Base-by-base conservation (phyloP, 2,113 vertebrate genomes). In the Bos taurus region DNA sequence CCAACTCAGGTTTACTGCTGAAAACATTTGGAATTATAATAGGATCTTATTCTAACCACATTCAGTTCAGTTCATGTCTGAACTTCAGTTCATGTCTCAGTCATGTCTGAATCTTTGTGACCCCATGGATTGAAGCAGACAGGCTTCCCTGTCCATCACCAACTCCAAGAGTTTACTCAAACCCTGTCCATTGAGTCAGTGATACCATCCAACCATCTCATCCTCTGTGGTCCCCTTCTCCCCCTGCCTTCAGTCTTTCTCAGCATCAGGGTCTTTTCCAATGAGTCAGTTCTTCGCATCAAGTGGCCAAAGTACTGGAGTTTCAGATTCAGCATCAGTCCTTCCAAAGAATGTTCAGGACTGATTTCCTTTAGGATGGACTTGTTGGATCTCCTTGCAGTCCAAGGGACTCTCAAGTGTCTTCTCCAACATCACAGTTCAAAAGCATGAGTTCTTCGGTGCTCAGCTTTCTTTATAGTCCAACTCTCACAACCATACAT, bases 241-340 rank as follows among this genome's bases (percentile, higher is more conserved):
- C n/a, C 0, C n/a, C 2, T 0, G 0, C 64, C 64, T 21, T 36
- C 33, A 36, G 21, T 67, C 17, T 5, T 36, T 67, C 33, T 8
- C 17, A 67, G 33, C 33, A 67, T 67, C 64, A 67, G 33, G 16
- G 33, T 36, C 33, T 67, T 67, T 67, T 67, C 64, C 17, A 67
- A 11, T 0, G 17, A 36, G 17, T 67, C 33, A 67, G 33, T 1
- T 36, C 33, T 67, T 36, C 0, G 0, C 64, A 67, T 67, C 33
- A 67, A 8, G 8, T 67, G 33, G 33, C 33, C 64, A 67, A 36
- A 67, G 64, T 19, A 67, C 2, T 21, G 8, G 64, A 67, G 64
- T 67, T 67, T 67, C 33, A 67, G 8, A 2, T 67, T 67, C 17
- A 67, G 8, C 33, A 67, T 21, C 33, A 36, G 17, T 67, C 33